phyloP scores from a whole-genome alignment of 2,113 vertebrate species.

The Fulmarus glacialis region DNA sequence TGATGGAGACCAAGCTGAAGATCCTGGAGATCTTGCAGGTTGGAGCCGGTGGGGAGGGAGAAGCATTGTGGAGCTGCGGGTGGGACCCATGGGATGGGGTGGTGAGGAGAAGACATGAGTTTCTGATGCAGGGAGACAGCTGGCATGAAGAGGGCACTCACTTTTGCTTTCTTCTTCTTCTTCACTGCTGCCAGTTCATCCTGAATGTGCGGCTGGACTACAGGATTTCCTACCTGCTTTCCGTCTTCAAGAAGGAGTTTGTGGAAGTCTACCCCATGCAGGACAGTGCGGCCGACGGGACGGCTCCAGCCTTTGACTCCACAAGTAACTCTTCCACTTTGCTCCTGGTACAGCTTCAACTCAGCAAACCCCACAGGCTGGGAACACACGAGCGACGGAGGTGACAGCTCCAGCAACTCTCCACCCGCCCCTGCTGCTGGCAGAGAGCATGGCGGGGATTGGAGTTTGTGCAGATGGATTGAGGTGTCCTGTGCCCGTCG shows the following conservation, averaged over 20 bases:
- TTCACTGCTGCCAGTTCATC: slow-evolving; percentile 84
- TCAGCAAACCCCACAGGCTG: background rate
- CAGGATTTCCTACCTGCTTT: slow-evolving; percentile 95
- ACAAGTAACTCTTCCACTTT: slow-evolving; percentile 80
- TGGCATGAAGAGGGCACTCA: background rate
- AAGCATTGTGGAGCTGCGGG: background rate
- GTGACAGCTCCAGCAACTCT: background rate
- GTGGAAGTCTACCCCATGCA: slow-evolving; percentile 95
- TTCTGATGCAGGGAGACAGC: background rate
- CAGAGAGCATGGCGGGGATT: background rate
- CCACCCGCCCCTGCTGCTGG: fast-evolving
- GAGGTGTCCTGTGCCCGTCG: background rate
- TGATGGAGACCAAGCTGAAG: slow-evolving; percentile 99
- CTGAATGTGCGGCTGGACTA: slow-evolving; percentile 96
- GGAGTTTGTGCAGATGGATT: background rate
- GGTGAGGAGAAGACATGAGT: too few species aligned
- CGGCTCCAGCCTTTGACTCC: slow-evolving; percentile 86
- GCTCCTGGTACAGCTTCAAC: background rate
- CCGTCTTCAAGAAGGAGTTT: slow-evolving; percentile 98
- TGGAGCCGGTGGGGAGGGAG: background rate
- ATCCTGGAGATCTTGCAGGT: slow-evolving; percentile 98
- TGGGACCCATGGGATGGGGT: background rate
- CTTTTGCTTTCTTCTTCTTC: background rate
- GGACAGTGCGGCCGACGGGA: slow-evolving; percentile 86
- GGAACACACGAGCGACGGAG: background rate